phyloP scores from a whole-genome alignment of 2,888 invertebrate species.

The Drosophila anomalipes region DNA sequence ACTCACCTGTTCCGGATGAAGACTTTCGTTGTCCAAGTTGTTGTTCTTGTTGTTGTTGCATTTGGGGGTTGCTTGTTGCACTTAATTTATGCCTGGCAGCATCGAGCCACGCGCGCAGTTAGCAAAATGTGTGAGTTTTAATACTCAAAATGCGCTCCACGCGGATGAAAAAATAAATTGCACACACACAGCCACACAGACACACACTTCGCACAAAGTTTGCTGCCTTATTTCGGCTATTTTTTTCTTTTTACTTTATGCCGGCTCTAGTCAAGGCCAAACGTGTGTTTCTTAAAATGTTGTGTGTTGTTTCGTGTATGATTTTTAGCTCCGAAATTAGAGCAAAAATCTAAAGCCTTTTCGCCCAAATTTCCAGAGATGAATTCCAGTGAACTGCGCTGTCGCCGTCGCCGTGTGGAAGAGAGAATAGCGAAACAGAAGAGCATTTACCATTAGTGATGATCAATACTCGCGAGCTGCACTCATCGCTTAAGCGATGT shows the following conservation, averaged over 20 bases:
- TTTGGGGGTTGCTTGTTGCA: conserved; percentile 34
- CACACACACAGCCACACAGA: conserved; percentile 47
- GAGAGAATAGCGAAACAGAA: conserved; percentile 38
- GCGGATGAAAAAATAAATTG: conserved; percentile 66
- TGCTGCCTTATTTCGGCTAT: not conserved
- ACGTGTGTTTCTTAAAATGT: conserved; percentile 23
- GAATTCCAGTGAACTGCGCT: conserved; percentile 38
- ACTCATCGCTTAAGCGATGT: conserved; percentile 29
- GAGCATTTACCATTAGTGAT: conserved; percentile 43
- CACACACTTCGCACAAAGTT: conserved; percentile 14
- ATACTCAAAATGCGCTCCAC: conserved; percentile 53
- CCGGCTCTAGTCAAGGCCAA: conserved; percentile 34
- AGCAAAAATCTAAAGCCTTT: conserved; percentile 10
- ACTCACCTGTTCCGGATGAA: conserved; percentile 58
- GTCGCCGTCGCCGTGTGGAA: conserved; percentile 30
- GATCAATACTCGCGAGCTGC: conserved; percentile 33
- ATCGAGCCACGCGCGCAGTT: conserved; percentile 51
- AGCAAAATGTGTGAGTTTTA: conserved; percentile 22
- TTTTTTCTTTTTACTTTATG: not conserved
- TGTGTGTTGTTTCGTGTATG: conserved; percentile 8
- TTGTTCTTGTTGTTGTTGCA: conserved; percentile 32
- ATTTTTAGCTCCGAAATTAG: conserved; percentile 11
- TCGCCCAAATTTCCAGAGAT: conserved; percentile 13
- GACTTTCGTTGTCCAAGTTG: conserved; percentile 21
- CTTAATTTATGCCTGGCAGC: conserved; percentile 9